Evolutionary conservation across 1,140 invertebrate genomes (phyloP), one percentile per base, ranked within the genome.

Genomic region (Schlechtendalia chinensis): DNA sequence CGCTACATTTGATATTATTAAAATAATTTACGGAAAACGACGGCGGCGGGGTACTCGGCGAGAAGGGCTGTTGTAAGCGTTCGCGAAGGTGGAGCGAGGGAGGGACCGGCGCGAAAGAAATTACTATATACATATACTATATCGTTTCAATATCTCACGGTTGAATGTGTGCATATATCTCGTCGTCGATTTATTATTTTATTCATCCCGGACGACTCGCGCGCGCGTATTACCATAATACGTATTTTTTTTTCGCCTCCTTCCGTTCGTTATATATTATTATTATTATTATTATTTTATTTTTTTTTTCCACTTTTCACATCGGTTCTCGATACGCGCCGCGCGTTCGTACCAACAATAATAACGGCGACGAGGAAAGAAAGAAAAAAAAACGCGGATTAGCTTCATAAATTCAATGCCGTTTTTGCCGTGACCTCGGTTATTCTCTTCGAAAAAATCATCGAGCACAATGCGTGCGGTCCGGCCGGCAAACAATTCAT

Each of bases 101-200:
- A 54, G n/a, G 29, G 54, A 39, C 27, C 27, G n/a, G 72, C 19
- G 50, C 53, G 50, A 56, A 58, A 54, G 72, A 75, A 75, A 75
- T 75, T 56, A 75, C 72, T 39, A 39, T 39, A 39, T 39, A 39
- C 32, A 39, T 39, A 39, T 8, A 39, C 32, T 39, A 39, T 8
- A 39, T 59, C 74, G 74, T 77, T 77, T 77, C 74, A 77, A 77
- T 77, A 77, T 77, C 74, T 77, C 74, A 77, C 74, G 74, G 74
- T 59, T 77, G 74, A 77, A 77, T 59, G 74, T 58, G 27, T 74
- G 29, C 29, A n/a, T 19, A 50, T 50, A 39, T 19, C 50, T 45
- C 59, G 27, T 58, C 27, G 32, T 58, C 72, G 74, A 77, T 77
- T 77, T 77, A 77, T 77, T 77, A 58, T 58, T 77, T 39, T 75